Conservation (phyloP, 2,113 vertebrate species). For the Pseudois nayaur region DNA sequence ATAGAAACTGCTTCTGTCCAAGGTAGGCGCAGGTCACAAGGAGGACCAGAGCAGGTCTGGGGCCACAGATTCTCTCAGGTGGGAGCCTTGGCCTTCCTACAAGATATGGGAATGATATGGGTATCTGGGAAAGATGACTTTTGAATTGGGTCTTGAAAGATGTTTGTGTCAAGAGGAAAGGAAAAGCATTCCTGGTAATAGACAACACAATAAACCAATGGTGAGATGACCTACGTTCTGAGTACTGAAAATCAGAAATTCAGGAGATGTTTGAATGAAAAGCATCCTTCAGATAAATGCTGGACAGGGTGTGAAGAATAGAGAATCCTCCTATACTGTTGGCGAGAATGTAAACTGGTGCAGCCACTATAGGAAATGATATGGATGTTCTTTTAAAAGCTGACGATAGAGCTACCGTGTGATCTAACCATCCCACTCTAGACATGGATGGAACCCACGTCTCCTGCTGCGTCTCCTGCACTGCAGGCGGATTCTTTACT, state of each 20-base stretch:
- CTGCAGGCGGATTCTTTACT: background rate
- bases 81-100: background rate
- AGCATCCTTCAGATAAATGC: background rate
- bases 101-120: fast-evolving
- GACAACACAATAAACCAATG: background rate
- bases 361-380: background rate
- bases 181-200: background rate
- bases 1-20: fast-evolving
- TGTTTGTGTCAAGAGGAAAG: background rate
- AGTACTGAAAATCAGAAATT: background rate
- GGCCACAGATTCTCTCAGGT: fast-evolving
- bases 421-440: background rate
- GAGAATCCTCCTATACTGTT: background rate
- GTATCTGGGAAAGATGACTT: background rate
- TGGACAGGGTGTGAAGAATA: background rate
- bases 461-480: background rate
- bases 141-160: background rate
- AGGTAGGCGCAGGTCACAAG: no score
- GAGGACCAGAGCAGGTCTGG: background rate
- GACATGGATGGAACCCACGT: background rate
- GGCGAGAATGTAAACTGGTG: background rate
- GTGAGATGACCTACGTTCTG: fast-evolving
- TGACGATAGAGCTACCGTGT: background rate
- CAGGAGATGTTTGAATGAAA: background rate
- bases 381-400: background rate